A percentile compares a stretch with the other conserved stretches of the same genome.
phyloP scores from a whole-genome alignment of 2,113 vertebrate genomes.

The Melanerpes aurifrons region DNA sequence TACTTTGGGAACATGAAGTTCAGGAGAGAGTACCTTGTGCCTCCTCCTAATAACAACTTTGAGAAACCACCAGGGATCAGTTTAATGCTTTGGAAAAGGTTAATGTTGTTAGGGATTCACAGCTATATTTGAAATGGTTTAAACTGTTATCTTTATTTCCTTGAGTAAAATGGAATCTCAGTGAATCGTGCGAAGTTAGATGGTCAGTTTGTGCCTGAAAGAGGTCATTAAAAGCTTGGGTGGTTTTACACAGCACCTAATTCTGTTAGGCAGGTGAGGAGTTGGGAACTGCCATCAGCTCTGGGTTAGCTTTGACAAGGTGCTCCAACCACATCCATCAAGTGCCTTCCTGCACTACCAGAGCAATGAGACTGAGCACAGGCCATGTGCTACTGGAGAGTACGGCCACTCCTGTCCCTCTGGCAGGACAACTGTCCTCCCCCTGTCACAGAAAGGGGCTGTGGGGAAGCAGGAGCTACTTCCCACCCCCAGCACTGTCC shows the following conservation, averaged over 20 bases:
- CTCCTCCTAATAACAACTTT: not conserved
- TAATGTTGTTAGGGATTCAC: constrained; percentile 55
- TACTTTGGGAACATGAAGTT: constrained; percentile 3
- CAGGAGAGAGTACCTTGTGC: not conserved
- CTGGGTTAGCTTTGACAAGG: not conserved
- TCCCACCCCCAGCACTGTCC: accelerated
- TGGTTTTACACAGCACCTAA: not conserved
- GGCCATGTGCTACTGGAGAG: accelerated
- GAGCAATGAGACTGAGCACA: not conserved
- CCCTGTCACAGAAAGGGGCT: not conserved
- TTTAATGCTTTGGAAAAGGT: constrained; percentile 55
- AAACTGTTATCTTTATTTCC: constrained; percentile 63
- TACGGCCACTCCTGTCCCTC: not conserved
- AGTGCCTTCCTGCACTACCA: not conserved
- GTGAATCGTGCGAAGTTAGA: constrained; percentile 1
- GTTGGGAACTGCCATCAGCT: not conserved
- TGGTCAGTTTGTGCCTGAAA: constrained; percentile 33
- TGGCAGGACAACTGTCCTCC: not conserved
- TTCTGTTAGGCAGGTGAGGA: not conserved
- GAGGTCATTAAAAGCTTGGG: constrained; percentile 10
- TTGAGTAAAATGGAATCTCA: constrained; percentile 15
- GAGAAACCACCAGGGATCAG: constrained; percentile 18
- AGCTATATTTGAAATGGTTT: constrained; percentile 28
- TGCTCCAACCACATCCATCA: not conserved
- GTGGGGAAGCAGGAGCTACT: not conserved